Evolutionary conservation across 2,888 invertebrate species (phyloP), one percentile per base, ranked within the genome.

Genomic region (Miltochrista miniata): DNA sequence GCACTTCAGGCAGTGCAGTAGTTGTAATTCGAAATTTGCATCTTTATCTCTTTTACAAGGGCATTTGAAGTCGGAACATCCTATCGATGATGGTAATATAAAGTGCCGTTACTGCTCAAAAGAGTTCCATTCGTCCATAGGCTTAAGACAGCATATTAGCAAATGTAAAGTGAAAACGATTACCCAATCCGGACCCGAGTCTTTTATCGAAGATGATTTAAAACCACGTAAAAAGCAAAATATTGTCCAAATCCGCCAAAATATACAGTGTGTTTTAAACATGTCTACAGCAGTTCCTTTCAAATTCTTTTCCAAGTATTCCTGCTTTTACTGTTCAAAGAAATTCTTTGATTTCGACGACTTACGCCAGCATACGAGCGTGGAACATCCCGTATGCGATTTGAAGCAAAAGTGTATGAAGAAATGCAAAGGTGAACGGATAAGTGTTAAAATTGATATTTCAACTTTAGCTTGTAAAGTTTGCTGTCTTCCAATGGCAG

Each of bases 251-350:
- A 86, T 90, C 9, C 64, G 90, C 12, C 73, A 81, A 49, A 90
- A 91, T 50, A 90, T 91, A 34, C 78, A 80, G 49, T 83, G 78
- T 45, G 83, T 91, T 1, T 58, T 90, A 0, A 90, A 90, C 54
- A 88, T 86, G 87, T 88, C 91, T 0, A 88, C 87, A 0, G 90
- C 87, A 0, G 59, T 84, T 2, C 90, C 90, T 0, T 91, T 91
- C 43, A 85, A 84, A 55, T 91, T 87, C 55, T 84, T 87, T 53
- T 78, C 84, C 0, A 86, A 82, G 51, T 90, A 73, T 45, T 76
- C 80, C 1, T 91, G 90, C 46, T 91, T 90, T 57, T 86, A 87
- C 61, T 91, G 90, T 45, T 79, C 85, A 0, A 79, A 79, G 52
- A 83, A 81, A 50, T 89, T 83, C 33, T 66, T 76, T 0, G 86